Base-by-base conservation (phyloP, 2,888 invertebrate species). In the Augiades crinisus region DNA sequence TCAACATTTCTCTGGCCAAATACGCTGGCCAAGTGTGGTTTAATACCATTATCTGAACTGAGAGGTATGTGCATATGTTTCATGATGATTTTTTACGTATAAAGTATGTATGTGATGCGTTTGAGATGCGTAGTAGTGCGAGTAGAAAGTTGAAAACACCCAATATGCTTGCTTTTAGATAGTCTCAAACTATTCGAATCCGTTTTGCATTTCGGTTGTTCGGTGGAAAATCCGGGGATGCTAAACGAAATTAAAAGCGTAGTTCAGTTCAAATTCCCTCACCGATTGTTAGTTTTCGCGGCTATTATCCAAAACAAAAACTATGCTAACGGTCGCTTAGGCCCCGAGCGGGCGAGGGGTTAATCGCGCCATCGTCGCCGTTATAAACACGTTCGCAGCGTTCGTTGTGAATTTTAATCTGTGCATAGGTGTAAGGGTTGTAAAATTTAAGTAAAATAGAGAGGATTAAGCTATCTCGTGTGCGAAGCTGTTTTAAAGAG, bases 361-460 rank as follows among this genome's bases (percentile, higher is more conserved):
- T 19, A 19, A 19, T 19, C 70, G 76, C 62, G 66, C 72, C 74
- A 75, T 77, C 72, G 73, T 51, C 50, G 37, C 72, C 70, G 78
- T 73, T 77, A 71, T 82, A 81, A 80, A 80, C 75, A 75, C 68
- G 70, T 73, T 75, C 62, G 63, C 65, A 64, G 60, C 64, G 61
- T 58, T 59, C 61, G 59, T 49, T 51, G 36, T 43, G 50, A 51
- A 51, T 51, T 51, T 51, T 51, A 51, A 51, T 51, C 43, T 30
- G 14, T 44, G 50, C 37, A 51, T 51, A 51, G 50, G 61, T 55
- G 55, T 55, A 55, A 59, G 58, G 62, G 60, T 51, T 51, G 44
- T 51, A 51, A 44, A 51, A 51, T 51, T 51, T 51, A 37, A 51
- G 50, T 51, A 37, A 51, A 51, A 51, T 51, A 43, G 50, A 36